Evolutionary conservation across 2,888 invertebrate species (phyloP), one percentile per base, ranked within the genome.

Genomic region (Melanostoma scalare): DNA sequence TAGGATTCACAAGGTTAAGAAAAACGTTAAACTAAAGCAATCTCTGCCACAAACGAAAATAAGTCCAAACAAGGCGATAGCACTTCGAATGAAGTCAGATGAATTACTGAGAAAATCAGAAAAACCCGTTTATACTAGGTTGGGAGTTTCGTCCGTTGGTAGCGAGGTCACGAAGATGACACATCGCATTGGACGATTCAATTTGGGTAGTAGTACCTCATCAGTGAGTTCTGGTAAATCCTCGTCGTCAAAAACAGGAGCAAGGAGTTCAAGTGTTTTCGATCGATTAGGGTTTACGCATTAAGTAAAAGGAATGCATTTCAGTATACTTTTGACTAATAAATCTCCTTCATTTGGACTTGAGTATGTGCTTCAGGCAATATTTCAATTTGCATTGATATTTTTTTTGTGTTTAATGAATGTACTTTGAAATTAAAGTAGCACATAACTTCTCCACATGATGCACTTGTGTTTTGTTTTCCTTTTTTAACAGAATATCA

Each of bases 41-140:
- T 87, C 89, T 0, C 86, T 86, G 0, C 77, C 87, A 0, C 75
- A 86, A 38, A 72, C 40, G 44, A 89, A 88, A 86, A 77, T 85
- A 0, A 88, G 88, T 67, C 88, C 89, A 0, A 86, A 88, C 0
- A 89, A 89, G 61, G 87, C 87, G 4, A 89, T 88, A 52, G 67
- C 87, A 0, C 86, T 89, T 58, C 89, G 90, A 33, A 88, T 91
- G 89, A 90, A 89, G 68, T 90, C 91, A 6, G 91, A 91, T 86
- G 90, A 90, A 63, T 8, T 91, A 3, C 55, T 89, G 3, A 74
- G 87, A 38, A 87, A 87, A 0, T 87, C 88, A 48, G 88, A 88
- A 1, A 79, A 89, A 40, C 88, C 91, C 0, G 89, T 91, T 6
- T 89, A 90, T 61, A 90, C 87, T 65, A 88, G 91, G 46, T 81